phyloP scores from a whole-genome alignment of 2,888 invertebrate genomes.

The Patella ulyssiponensis region DNA sequence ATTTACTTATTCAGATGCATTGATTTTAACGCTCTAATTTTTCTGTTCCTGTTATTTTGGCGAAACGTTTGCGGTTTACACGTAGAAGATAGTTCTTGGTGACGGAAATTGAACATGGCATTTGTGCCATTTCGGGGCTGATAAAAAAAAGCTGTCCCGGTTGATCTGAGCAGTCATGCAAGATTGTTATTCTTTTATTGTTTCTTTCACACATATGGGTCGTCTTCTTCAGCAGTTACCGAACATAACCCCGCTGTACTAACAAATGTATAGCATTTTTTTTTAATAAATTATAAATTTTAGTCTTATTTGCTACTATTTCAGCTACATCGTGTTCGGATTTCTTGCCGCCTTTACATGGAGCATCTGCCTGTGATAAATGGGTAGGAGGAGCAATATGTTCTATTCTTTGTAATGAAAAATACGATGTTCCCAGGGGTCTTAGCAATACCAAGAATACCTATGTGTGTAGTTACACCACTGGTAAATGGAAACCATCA shows the following conservation, averaged over 20 bases:
- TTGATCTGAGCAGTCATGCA: too few relatives aligned
- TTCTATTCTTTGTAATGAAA: conserved; percentile 18
- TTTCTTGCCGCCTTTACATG: not conserved
- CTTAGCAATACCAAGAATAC: not conserved
- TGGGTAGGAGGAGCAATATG: conserved; percentile 18
- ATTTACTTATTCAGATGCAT: too few relatives aligned
- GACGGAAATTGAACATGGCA: too few relatives aligned
- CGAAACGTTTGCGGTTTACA: too few relatives aligned
- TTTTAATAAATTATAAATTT: not conserved
- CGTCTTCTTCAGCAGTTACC: not conserved
- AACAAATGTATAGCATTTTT: not conserved
- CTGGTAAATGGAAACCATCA: conserved; percentile 3
- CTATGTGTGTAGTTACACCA: conserved; percentile 13
- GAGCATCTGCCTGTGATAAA: conserved; percentile 14
- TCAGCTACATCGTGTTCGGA: conserved; percentile 1
- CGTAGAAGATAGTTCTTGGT: too few relatives aligned
- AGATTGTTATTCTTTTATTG: too few relatives aligned
- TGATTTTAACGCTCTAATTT: too few relatives aligned
- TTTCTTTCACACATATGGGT: not conserved
- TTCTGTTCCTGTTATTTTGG: too few relatives aligned
- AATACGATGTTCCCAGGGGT: conserved; percentile 13
- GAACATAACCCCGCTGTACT: not conserved
- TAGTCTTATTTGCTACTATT: not conserved
- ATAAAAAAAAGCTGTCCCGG: too few relatives aligned
- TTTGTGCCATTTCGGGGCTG: too few relatives aligned